phyloP scores from a whole-genome alignment of 2,797 vertebrate species.

The Mycteria americana region DNA sequence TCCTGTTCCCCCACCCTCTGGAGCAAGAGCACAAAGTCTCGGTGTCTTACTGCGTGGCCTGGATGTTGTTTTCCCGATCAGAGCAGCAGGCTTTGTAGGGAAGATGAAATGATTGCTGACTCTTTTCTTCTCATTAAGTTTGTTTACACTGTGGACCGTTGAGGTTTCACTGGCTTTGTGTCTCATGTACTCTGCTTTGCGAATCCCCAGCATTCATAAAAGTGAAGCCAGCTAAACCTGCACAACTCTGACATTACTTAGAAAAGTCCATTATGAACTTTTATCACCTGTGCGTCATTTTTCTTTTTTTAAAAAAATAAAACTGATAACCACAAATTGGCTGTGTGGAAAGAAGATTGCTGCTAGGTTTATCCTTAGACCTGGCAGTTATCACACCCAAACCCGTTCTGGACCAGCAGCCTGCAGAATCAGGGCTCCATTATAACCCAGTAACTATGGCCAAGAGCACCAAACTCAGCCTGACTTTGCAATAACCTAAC shows the following conservation, averaged over 20 bases:
- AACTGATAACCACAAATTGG: neutral
- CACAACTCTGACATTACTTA: neutral
- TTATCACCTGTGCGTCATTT: neutral
- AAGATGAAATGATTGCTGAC: constrained; percentile 48
- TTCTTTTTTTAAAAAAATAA: neutral
- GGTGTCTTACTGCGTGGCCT: neutral
- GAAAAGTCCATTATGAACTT: neutral
- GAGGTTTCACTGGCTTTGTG: constrained; percentile 22
- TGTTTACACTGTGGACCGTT: neutral
- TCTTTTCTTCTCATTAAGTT: constrained; percentile 48
- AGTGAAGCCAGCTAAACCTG: neutral
- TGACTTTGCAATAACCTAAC: neutral
- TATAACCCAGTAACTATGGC: neutral
- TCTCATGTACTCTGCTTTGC: neutral
- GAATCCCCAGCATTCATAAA: constrained; percentile 20
- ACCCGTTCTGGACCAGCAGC: neutral
- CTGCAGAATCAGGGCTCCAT: neutral
- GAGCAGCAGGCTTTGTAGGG: constrained; percentile 16
- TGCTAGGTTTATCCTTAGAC: neutral
- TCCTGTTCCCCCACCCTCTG: neutral
- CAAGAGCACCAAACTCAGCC: neutral
- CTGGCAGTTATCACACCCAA: neutral
- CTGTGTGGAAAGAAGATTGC: neutral
- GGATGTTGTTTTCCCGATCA: neutral
- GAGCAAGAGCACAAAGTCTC: neutral